phyloP scores from a whole-genome alignment of 2,113 vertebrate species.

The Corvus cornix region DNA sequence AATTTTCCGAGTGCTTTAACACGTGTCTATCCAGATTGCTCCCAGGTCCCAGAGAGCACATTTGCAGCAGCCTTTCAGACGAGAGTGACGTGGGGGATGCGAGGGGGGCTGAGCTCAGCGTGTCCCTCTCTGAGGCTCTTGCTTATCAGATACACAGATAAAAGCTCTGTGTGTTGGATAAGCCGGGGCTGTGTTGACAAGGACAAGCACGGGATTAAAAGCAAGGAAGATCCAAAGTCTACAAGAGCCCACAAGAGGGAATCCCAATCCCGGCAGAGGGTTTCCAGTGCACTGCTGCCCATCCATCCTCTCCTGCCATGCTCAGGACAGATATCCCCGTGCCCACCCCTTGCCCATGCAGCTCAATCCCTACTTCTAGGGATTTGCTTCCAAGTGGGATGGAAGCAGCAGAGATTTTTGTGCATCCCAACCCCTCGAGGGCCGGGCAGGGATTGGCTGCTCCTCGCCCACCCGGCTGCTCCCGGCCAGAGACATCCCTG shows the following conservation, averaged over 20 bases:
- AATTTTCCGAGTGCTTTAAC: background rate
- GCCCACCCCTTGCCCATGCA: rapidly evolving
- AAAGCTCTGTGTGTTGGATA: background rate
- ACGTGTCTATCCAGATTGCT: rapidly evolving
- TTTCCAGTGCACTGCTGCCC: rapidly evolving
- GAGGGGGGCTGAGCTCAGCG: background rate
- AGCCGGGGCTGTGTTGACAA: background rate
- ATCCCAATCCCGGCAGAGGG: rapidly evolving
- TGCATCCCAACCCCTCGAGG: rapidly evolving
- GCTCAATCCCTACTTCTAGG: background rate
- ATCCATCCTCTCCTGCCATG: rapidly evolving
- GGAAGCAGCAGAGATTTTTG: background rate
- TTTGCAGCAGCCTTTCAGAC: background rate
- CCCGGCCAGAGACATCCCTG: background rate
- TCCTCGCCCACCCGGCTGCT: background rate
- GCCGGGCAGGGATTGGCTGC: background rate
- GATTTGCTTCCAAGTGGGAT: rapidly evolving
- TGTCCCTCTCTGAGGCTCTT: background rate
- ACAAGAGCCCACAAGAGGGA: rapidly evolving
- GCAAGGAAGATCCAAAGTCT: background rate
- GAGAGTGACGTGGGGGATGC: background rate
- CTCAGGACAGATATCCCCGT: background rate
- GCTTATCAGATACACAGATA: background rate
- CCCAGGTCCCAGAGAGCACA: rapidly evolving
- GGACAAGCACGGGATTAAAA: background rate